A percentile compares a stretch with the other conserved stretches of the same genome.
Conservation (phyloP, 2,113 vertebrate genomes). For the Platichthys flesus region DNA sequence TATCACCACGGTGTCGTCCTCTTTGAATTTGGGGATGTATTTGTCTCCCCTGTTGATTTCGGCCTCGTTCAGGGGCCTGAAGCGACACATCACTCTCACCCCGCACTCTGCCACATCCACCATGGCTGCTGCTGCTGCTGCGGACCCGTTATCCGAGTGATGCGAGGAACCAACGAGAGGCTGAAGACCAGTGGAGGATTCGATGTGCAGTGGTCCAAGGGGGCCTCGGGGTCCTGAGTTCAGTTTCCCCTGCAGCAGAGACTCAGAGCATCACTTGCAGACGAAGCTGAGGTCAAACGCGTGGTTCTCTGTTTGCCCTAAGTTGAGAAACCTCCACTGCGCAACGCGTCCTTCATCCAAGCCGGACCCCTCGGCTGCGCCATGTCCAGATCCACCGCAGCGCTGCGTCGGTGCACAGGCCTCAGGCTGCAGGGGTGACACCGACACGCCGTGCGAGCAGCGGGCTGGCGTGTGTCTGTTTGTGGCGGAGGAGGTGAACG, state of each 20-base stretch:
- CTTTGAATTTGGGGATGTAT: slow-evolving; percentile 94
- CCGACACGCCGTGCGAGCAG: neutral
- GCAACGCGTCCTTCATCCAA: slow-evolving; percentile 49
- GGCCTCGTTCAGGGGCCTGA: slow-evolving; percentile 92
- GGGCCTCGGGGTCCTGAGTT: neutral
- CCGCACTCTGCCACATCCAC: slow-evolving; percentile 92
- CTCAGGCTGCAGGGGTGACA: neutral
- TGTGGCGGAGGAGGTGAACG: neutral
- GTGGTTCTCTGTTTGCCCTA: too few species aligned
- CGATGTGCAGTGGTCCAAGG: neutral
- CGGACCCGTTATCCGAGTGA: neutral
- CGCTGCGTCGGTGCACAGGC: slow-evolving; percentile 8
- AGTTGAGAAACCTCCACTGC: slow-evolving; percentile 7
- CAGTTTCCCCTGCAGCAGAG: neutral
- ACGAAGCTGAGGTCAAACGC: neutral
- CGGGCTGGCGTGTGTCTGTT: neutral
- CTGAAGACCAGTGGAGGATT: neutral
- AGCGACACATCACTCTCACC: slow-evolving; percentile 94
- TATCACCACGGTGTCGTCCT: slow-evolving; percentile 91
- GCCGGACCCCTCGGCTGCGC: slow-evolving; percentile 19
- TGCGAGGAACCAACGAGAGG: neutral
- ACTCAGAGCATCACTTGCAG: neutral
- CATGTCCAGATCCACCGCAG: slow-evolving; percentile 52
- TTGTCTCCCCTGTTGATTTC: slow-evolving; percentile 90
- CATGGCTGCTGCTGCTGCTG: slow-evolving; percentile 73